phyloP scores from a whole-genome alignment of 2,888 invertebrate genomes.

The Acronicta leporina region DNA sequence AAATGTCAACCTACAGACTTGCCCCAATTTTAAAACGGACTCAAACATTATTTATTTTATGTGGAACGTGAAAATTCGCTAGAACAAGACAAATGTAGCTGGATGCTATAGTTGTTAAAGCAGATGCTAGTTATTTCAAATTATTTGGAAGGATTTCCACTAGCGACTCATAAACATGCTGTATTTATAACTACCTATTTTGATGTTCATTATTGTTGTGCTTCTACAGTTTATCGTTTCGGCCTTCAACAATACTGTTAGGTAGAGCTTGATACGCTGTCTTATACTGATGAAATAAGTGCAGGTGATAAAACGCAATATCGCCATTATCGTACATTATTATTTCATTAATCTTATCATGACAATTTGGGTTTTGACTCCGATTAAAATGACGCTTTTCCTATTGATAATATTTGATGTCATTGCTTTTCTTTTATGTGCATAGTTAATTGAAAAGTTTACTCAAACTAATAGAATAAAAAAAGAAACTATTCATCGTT shows the following conservation, averaged over 20 bases:
- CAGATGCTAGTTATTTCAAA: conserved; percentile 33
- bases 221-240: conserved; percentile 50
- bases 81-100: conserved; percentile 30
- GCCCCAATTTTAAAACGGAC: conserved; percentile 49
- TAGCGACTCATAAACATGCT: conserved; percentile 54
- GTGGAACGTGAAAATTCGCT: conserved; percentile 54
- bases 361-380: conserved; percentile 7
- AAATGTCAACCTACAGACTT: conserved; percentile 58
- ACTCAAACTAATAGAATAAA: background rate
- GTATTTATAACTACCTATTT: conserved; percentile 63
- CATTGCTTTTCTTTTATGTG: background rate
- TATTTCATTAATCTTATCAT: conserved; percentile 25
- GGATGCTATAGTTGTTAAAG: conserved; percentile 17
- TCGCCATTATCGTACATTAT: conserved; percentile 14
- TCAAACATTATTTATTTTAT: conserved; percentile 58
- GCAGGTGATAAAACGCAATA: conserved; percentile 17
- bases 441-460: too few relatives aligned
- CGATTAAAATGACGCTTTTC: conserved; percentile 12
- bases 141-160: conserved; percentile 47
- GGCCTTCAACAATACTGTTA: conserved; percentile 48
- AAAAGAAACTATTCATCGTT: background rate
- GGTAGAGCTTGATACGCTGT: conserved; percentile 22
- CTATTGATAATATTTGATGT: conserved; percentile 6
- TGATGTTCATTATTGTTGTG: conserved; percentile 60
- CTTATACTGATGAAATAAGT: conserved; percentile 19